These are phyloP conservation scores for Cylloceria caligata DNA, from an alignment of 2,888 invertebrate species.

Conservation along the genomic window DNA sequence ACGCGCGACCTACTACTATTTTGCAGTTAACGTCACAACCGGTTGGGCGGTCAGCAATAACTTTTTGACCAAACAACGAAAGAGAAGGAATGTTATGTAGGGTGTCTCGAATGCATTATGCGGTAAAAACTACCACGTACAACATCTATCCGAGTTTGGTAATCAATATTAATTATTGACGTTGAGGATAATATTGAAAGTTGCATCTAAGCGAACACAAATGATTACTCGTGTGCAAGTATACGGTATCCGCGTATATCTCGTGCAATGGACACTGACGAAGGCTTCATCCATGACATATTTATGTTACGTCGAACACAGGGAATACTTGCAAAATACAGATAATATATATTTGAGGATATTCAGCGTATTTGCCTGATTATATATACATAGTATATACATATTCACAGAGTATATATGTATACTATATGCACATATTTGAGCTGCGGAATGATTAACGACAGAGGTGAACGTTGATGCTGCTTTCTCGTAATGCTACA, in stretches of 20 bases:
- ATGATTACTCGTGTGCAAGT: conserved; percentile 73
- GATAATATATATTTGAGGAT: conserved; percentile 47
- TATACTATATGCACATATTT: conserved; percentile 66
- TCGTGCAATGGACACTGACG: conserved; percentile 20
- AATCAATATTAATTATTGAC: conserved; percentile 78
- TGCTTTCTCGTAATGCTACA: conserved; percentile 26
- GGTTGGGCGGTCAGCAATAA: not conserved
- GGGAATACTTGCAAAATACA: conserved; percentile 9
- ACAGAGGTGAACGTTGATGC: conserved; percentile 41
- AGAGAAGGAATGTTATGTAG: not conserved
- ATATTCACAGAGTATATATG: conserved; percentile 24
- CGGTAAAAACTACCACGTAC: conserved; percentile 11
- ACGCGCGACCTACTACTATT: conserved; percentile 11
- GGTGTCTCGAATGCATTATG: conserved; percentile 26
- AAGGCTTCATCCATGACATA: not conserved
- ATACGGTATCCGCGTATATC: conserved; percentile 38
- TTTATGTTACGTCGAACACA: conserved; percentile 5
- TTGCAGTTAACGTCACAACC: conserved; percentile 10
- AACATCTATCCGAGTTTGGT: not conserved
- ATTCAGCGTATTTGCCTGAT: conserved; percentile 20
- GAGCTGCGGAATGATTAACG: conserved; percentile 69
- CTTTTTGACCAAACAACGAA: conserved; percentile 29
- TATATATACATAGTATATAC: conserved; percentile 58
- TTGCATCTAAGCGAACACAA: conserved; percentile 81
- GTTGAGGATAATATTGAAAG: conserved; percentile 80